Base-by-base conservation (phyloP, 2,113 vertebrate species). In the Phycodurus eques region DNA sequence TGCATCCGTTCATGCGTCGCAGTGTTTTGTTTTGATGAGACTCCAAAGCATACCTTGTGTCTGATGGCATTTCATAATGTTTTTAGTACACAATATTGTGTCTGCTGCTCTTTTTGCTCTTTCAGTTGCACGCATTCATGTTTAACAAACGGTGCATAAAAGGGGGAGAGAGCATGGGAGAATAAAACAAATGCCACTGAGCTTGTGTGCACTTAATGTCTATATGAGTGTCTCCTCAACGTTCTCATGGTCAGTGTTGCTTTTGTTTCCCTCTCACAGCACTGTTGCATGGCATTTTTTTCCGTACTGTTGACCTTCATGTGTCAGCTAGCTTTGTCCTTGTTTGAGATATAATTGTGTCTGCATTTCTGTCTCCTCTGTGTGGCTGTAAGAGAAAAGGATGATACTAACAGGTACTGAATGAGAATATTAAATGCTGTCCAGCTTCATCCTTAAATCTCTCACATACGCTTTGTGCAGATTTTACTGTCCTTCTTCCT, bases 101-200 rank as follows among this genome's bases (percentile, higher is more conserved):
- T 42, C 20, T 17, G 35, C 61, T 78, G 76, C 46, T 77, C 63
- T 73, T 79, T 83, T 44, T 60, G 80, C 67, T 49, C 68, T 74
- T 77, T 79, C 39, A 42, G 35, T 63, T 42, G 67, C 72, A 79
- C 76, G 62, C 15, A 69, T 71, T 69, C 47, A 51, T 13, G 63
- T 39, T 54, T 75, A 76, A 79, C 53, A 77, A 83, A 78, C 64
- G 74, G 75, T 80, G 44, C 43, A 59, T 35, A 22, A 54, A 74
- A 19, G 54, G 44, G 54, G 47, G 31, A n/a, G 59, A 35, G 27
- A 11, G 15, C 20, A 11, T 6, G 11, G 42, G 20, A 42, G 59
- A 27, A 53, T 19, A 54, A 19, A 70, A 47, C 7, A 68, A 66
- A 66, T 66, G 64, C 64, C 7, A 43, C 4, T 8, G 57, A 71